These are phyloP conservation scores for Sclerodermus sp. DNA, from an alignment of 2,888 invertebrate species.

Conservation along the genomic window DNA sequence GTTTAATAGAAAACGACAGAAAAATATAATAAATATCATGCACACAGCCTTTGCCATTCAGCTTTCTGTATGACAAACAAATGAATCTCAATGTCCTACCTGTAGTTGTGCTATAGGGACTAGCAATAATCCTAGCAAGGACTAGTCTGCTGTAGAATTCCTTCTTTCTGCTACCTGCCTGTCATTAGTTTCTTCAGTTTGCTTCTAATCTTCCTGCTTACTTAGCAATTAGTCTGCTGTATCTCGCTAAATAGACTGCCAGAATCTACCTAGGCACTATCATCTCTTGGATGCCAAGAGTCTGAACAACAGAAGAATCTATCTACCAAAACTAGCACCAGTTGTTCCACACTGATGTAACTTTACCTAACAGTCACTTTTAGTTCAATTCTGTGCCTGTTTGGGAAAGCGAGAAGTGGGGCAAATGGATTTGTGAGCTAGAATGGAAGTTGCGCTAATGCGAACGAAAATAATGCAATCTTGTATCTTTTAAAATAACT, in stretches of 20 bases:
- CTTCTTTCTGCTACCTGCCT: slow-evolving; percentile 52
- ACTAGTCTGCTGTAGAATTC: slow-evolving; percentile 42
- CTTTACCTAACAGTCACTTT: slow-evolving; percentile 17
- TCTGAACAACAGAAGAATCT: slow-evolving; percentile 9
- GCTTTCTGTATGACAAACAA: slow-evolving; percentile 33
- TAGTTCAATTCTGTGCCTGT: neutral
- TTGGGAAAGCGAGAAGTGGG: neutral
- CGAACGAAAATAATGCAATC: too few relatives aligned
- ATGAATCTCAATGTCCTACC: slow-evolving; percentile 48
- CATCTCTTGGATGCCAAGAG: slow-evolving; percentile 1
- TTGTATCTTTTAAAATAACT: too few relatives aligned
- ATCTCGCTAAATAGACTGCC: neutral
- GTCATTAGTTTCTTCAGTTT: slow-evolving; percentile 37
- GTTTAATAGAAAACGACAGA: neutral
- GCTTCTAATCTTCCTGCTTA: slow-evolving; percentile 35
- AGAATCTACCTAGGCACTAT: slow-evolving; percentile 19
- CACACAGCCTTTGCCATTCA: slow-evolving; percentile 26
- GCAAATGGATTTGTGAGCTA: neutral
- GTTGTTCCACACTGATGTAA: slow-evolving; percentile 6
- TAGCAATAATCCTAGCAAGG: slow-evolving; percentile 43
- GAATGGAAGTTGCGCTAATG: neutral
- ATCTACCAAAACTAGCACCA: slow-evolving; percentile 15
- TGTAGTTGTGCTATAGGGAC: slow-evolving; percentile 42
- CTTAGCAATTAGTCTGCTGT: slow-evolving; percentile 1
- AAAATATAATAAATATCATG: slow-evolving; percentile 21